Conservation (phyloP, 2,888 invertebrate species). For the Chromoteleia sp. region DNA sequence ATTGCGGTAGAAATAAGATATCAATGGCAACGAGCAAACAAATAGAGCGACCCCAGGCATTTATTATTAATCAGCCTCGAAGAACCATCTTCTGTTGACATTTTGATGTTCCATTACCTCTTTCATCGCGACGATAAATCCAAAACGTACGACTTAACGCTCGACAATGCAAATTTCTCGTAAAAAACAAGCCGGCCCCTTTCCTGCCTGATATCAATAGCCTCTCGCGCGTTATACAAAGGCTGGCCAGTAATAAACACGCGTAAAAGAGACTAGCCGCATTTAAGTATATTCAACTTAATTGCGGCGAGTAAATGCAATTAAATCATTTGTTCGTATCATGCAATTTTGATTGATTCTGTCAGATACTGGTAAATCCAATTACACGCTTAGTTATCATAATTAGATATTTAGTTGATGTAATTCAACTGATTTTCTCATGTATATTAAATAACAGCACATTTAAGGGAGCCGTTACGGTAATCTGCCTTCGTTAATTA, state of each 20-base stretch:
- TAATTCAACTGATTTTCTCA: constrained; percentile 23
- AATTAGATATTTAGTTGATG: constrained; percentile 43
- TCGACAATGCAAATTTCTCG: constrained; percentile 30
- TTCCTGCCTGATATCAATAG: constrained; percentile 2
- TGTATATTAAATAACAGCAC: constrained; percentile 4
- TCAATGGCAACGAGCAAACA: constrained; percentile 10
- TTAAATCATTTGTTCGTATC: constrained; percentile 9
- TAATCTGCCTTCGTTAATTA: not conserved
- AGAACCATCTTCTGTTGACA: constrained; percentile 10
- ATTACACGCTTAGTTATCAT: constrained; percentile 55
- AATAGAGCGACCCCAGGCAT: constrained; percentile 7
- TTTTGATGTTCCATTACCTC: constrained; percentile 15
- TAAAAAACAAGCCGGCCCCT: constrained; percentile 12
- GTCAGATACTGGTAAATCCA: constrained; percentile 26
- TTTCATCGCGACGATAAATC: constrained; percentile 20
- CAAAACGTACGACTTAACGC: constrained; percentile 12
- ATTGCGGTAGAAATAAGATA: not conserved
- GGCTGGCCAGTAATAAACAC: not conserved
- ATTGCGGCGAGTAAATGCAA: not conserved
- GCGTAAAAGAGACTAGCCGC: not conserved
- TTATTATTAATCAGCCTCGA: constrained; percentile 10
- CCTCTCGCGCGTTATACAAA: constrained; percentile 8
- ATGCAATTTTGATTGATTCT: constrained; percentile 32
- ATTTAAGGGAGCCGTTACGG: not conserved
- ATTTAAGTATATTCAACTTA: not conserved